Evolutionary conservation across 2,888 invertebrate species (phyloP).

Genomic region (Diarsia dahlii): DNA sequence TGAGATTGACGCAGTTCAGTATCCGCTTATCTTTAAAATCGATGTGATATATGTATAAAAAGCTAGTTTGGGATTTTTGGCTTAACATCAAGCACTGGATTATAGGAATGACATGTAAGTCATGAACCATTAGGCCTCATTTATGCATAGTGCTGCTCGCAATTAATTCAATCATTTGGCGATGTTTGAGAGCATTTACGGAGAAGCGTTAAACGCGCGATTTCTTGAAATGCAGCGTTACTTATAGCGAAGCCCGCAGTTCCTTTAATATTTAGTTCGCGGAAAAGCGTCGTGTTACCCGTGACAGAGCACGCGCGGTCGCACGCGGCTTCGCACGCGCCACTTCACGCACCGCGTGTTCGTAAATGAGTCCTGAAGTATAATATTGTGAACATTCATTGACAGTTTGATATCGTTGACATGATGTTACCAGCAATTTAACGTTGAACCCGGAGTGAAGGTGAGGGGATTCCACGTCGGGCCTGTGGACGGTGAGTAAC

Average conservation of each 20-base stretch:
- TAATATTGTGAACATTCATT: constrained; percentile 3
- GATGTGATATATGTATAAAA: background rate
- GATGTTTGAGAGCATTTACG: background rate
- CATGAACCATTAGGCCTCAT: background rate
- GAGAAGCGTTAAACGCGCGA: background rate
- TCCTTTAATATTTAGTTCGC: too few relatives aligned
- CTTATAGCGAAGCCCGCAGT: background rate
- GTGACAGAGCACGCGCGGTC: background rate
- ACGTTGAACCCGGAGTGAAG: constrained; percentile 5
- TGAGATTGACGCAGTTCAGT: constrained; percentile 4
- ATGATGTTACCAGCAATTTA: constrained; percentile 15
- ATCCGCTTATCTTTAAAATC: constrained; percentile 18
- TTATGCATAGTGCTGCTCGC: background rate
- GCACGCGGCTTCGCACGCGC: background rate
- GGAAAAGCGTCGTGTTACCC: background rate
- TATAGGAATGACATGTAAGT: background rate
- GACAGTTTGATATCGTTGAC: background rate
- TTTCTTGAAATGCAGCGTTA: background rate
- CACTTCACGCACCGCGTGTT: background rate
- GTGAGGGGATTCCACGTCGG: background rate
- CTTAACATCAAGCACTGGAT: constrained; percentile 12
- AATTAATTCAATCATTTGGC: background rate
- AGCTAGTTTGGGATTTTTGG: constrained; percentile 19
- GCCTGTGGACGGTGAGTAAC: too few relatives aligned
- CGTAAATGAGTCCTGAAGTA: background rate